Evolutionary conservation across 2,113 vertebrate species (phyloP).

Genomic region (Synodontis membranacea): DNA sequence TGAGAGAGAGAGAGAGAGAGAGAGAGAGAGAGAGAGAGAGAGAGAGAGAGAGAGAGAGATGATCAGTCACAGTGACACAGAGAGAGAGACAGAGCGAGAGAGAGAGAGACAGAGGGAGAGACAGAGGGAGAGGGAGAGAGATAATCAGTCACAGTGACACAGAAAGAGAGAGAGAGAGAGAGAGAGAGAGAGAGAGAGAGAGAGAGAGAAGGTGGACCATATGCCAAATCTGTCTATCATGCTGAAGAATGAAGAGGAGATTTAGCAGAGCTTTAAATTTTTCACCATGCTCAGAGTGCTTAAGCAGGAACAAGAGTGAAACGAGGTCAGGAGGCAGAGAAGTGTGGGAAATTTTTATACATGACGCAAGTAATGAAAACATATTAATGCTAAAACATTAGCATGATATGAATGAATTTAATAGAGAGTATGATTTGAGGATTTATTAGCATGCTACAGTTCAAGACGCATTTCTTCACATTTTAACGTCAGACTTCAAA

Average conservation of each 20-base stretch:
- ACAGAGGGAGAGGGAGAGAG: not conserved
- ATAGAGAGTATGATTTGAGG: not conserved
- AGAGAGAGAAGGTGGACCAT: slow-evolving; percentile 47
- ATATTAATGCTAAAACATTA: not conserved
- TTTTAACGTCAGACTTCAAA: not conserved
- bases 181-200: not conserved
- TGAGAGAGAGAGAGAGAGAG: not conserved
- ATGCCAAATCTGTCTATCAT: slow-evolving; percentile 75
- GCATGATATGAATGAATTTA: not conserved
- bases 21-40: not conserved
- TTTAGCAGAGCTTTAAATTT: slow-evolving; percentile 88
- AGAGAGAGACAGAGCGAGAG: too few relatives aligned
- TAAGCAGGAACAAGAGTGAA: not conserved
- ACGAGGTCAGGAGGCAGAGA: not conserved
- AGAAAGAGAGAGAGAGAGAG: not conserved
- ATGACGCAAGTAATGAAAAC: not conserved
- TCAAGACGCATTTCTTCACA: not conserved
- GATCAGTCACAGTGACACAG: too few relatives aligned
- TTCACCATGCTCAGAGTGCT: slow-evolving; percentile 77
- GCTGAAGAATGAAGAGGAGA: slow-evolving; percentile 72
- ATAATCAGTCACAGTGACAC: not conserved
- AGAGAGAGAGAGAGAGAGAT: not conserved
- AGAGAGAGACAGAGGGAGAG: not conserved
- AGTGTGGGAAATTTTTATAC: too few relatives aligned
- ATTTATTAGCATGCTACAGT: too few relatives aligned